Evolutionary conservation across 2,113 vertebrate species (phyloP).

Genomic region (Origma solitaria): DNA sequence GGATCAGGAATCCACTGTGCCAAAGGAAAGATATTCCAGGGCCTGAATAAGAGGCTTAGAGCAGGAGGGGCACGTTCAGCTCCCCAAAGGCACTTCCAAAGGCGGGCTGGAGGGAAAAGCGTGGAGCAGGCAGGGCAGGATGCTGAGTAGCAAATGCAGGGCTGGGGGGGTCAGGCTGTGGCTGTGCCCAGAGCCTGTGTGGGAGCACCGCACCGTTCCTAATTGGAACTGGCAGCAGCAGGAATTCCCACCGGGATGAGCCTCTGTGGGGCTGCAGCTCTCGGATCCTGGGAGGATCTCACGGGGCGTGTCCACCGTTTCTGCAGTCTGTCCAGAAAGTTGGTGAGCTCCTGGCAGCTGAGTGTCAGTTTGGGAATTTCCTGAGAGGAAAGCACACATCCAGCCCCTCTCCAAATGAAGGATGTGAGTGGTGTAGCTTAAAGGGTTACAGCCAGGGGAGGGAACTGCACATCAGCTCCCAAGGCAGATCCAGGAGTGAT

Average conservation of each 20-base stretch:
- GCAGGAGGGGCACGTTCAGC: background rate
- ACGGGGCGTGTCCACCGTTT: fast-evolving
- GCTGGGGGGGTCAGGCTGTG: background rate
- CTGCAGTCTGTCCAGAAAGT: background rate
- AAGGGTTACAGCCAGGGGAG: background rate
- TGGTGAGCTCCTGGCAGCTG: background rate
- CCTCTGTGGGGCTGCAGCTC: background rate
- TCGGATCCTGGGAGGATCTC: background rate
- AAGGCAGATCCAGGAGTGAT: fast-evolving
- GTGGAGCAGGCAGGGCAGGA: background rate
- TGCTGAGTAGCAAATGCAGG: background rate
- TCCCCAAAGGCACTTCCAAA: background rate
- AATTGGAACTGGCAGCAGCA: background rate
- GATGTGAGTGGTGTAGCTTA: background rate
- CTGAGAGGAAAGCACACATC: background rate
- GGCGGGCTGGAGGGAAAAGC: background rate
- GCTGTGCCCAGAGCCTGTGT: no score
- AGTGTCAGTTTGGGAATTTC: background rate
- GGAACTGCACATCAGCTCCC: background rate
- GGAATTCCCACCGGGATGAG: fast-evolving
- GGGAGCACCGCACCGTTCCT: fast-evolving
- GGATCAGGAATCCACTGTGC: background rate
- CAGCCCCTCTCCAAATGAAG: background rate
- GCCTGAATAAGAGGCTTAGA: background rate
- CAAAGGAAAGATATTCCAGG: fast-evolving